Evolutionary conservation across 2,888 invertebrate genomes (phyloP).

Genomic region (Busseola fusca): DNA sequence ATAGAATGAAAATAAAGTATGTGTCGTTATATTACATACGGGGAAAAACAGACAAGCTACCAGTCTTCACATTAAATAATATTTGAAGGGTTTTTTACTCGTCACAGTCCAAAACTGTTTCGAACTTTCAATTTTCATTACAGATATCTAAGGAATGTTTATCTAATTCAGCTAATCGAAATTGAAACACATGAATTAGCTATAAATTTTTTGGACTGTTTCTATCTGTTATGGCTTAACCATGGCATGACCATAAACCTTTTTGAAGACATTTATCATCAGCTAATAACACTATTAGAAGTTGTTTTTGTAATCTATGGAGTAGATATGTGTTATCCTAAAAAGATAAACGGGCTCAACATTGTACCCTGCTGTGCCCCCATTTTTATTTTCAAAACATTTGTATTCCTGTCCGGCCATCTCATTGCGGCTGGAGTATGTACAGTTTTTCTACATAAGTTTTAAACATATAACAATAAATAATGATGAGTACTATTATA

Average conservation of each 20-base stretch:
- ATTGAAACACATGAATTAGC: neutral
- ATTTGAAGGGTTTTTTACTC: neutral
- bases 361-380: neutral
- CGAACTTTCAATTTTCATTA: conserved; percentile 9
- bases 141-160: neutral
- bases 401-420: neutral
- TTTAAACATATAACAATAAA: neutral
- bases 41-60: neutral
- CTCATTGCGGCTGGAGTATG: neutral
- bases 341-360: neutral
- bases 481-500: neutral
- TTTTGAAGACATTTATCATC: neutral
- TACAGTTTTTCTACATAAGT: neutral
- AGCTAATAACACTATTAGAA: neutral
- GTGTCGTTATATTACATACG: neutral
- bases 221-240: neutral
- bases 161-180: neutral
- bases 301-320: neutral
- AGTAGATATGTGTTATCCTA: neutral
- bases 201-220: neutral
- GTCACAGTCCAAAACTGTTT: conserved; percentile 8
- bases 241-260: neutral
- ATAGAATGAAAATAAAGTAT: neutral
- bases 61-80: neutral
- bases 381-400: neutral